Evolutionary conservation across 2,888 invertebrate genomes (phyloP), one percentile per base, ranked within the genome.

Genomic region (Octodonta nipae): DNA sequence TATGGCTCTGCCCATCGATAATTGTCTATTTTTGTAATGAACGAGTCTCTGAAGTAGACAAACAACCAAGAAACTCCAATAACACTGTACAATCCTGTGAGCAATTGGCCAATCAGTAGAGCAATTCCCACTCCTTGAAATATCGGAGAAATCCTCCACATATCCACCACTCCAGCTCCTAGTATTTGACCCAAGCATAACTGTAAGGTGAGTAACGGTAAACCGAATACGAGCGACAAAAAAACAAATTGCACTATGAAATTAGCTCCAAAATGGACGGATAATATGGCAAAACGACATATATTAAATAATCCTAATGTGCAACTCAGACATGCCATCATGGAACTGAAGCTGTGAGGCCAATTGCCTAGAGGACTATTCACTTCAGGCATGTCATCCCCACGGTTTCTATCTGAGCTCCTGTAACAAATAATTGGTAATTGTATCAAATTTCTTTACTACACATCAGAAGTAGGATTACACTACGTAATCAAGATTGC

Each of bases 131-230:
- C 82, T 3, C 91, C 89, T 65, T 84, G 81, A 57, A 89, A 88
- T 46, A 89, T 75, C 0, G 91, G 91, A 33, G 88, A 88, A 50
- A 89, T 87, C 51, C 74, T 75, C 89, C 89, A 91, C 88, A 89
- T 88, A 49, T 87, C 86, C 37, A 89, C 74, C 2, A 86, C 82
- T 0, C 89, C 89, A 0, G 85, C 75, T 28, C 78, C 76, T 36
- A 89, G 64, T 47, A 85, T 79, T 58, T 87, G 84, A 2, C 91
- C 89, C 46, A 89, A 65, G 46, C 84, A 82, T 59, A 86, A 71
- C 60, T 87, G 84, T 30, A 89, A 68, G 34, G 86, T 84, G 50
- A 88, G 74, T 43, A 89, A 60, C 4, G 91, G 89, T 53, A 89
- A 78, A 11, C 62, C 62, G 35, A 50, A 55, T 5, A 86, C 60